These are phyloP conservation scores for Anarrhichthys ocellatus DNA, from an alignment of 2,113 vertebrate genomes.

Conservation along the genomic window DNA sequence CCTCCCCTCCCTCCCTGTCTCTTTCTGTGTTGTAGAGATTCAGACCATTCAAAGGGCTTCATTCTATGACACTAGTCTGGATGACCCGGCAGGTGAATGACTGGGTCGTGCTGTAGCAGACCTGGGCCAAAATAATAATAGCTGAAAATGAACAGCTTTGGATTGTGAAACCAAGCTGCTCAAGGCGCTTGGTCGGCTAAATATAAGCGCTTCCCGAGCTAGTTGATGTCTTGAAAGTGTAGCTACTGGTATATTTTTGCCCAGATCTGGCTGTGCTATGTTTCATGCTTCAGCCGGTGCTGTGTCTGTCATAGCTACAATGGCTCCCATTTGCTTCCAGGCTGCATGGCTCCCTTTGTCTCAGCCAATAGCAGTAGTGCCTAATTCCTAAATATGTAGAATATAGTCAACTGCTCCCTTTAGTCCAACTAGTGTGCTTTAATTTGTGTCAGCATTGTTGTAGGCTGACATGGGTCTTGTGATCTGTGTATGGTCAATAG, in stretches of 20 bases:
- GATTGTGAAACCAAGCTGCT: slow-evolving; percentile 14
- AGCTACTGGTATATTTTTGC: slow-evolving; percentile 68
- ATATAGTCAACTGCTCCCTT: slow-evolving; percentile 28
- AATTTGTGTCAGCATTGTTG: slow-evolving; percentile 32
- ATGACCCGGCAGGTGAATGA: slow-evolving; percentile 97
- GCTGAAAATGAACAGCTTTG: slow-evolving; percentile 12
- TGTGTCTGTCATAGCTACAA: slow-evolving; percentile 72
- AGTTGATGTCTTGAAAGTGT: slow-evolving; percentile 15
- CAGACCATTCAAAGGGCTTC: slow-evolving; percentile 99
- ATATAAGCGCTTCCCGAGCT: slow-evolving; percentile 2
- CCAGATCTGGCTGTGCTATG: slow-evolving; percentile 80
- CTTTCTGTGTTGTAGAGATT: slow-evolving; percentile 95
- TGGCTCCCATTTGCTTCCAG: slow-evolving; percentile 75
- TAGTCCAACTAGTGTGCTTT: slow-evolving; percentile 20
- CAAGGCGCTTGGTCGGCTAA: neutral
- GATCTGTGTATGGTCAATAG: slow-evolving; percentile 34
- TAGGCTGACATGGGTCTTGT: slow-evolving; percentile 27
- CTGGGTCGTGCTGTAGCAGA: slow-evolving; percentile 84
- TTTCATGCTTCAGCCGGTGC: slow-evolving; percentile 67
- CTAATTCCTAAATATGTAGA: slow-evolving; percentile 44
- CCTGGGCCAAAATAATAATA: slow-evolving; percentile 82
- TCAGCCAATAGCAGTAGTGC: slow-evolving; percentile 63
- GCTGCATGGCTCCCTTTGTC: slow-evolving; percentile 74
- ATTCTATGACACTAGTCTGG: slow-evolving; percentile 99
- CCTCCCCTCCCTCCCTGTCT: slow-evolving; percentile 66